Conservation (phyloP, 2,797 vertebrate species). For the Nyctalus aviator region DNA sequence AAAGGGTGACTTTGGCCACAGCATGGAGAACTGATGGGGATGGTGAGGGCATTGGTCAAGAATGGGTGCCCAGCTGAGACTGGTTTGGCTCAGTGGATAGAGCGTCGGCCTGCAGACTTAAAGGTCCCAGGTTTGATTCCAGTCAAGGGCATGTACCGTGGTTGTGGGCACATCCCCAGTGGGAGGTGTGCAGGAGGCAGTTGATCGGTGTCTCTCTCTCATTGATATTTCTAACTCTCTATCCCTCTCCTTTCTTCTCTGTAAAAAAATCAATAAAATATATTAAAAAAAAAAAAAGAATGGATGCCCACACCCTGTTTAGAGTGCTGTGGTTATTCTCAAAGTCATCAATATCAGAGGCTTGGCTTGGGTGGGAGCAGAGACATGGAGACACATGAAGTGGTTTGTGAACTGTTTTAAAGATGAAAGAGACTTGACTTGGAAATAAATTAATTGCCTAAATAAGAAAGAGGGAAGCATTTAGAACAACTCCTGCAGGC, state of each 20-base stretch:
- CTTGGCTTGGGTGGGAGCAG: neutral
- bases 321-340: neutral
- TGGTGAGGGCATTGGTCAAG: neutral
- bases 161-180: no score
- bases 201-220: no score
- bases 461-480: neutral
- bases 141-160: no score
- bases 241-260: no score
- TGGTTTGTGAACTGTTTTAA: neutral
- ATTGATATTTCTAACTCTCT: no score
- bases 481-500: neutral
- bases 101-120: no score
- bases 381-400: neutral
- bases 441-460: neutral
- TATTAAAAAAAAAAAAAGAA: no score
- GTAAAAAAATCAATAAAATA: no score
- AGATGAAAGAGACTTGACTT: neutral
- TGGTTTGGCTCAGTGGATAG: no score
- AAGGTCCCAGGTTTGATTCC: no score
- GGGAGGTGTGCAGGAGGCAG: no score
- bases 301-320: no score
- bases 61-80: neutral
- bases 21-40: neutral
- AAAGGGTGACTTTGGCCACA: neutral
- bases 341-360: rapidly evolving